Evolutionary conservation across 2,113 vertebrate genomes (phyloP).

Genomic region (Leucopternis melanops): DNA sequence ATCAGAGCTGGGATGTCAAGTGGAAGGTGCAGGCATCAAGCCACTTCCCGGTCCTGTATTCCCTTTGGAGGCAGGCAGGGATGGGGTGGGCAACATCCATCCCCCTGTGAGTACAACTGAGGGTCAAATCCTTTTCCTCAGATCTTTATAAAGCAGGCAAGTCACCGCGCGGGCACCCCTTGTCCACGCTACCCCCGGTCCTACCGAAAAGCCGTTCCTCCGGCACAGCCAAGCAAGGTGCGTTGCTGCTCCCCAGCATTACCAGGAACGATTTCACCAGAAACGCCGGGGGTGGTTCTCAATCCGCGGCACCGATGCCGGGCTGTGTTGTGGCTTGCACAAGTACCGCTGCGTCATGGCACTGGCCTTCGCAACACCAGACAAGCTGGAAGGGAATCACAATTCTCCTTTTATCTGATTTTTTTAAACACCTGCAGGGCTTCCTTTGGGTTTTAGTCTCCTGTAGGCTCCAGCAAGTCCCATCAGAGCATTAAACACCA

Average conservation of each 20-base stretch:
- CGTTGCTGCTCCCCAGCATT: not conserved
- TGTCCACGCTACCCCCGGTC: fast-evolving
- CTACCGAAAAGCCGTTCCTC: not conserved
- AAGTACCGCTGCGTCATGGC: not conserved
- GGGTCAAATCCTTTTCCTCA: not conserved
- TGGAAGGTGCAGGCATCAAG: not conserved
- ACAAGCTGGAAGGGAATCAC: not conserved
- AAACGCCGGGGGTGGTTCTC: not conserved
- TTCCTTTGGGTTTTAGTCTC: not conserved
- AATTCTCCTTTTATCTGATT: not conserved
- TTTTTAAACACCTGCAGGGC: not conserved
- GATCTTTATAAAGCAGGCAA: not conserved
- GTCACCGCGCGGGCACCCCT: not conserved
- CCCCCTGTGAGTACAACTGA: not conserved
- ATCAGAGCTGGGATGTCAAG: not conserved
- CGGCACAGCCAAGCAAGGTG: fast-evolving
- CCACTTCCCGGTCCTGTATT: not conserved
- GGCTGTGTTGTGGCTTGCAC: not conserved
- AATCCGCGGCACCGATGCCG: fast-evolving
- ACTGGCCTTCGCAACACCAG: fast-evolving
- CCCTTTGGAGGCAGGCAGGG: not conserved
- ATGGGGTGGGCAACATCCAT: not conserved
- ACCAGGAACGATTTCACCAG: not conserved
- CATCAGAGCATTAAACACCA: not conserved
- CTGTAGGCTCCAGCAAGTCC: not conserved